Base-by-base conservation (phyloP, 2,888 invertebrate species). In the Trissolcus brochymenae region DNA sequence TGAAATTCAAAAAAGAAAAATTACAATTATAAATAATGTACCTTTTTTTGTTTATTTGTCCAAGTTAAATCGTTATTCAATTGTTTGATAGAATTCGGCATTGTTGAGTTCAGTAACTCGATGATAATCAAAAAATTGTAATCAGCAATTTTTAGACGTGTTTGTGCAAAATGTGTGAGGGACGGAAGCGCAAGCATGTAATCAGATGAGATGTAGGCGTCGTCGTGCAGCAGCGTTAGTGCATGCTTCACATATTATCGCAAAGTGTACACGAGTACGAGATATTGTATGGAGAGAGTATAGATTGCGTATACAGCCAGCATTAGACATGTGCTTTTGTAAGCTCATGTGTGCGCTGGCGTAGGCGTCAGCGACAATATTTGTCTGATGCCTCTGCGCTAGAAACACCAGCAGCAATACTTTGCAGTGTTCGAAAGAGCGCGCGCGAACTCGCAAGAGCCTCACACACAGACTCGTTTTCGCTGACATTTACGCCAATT, bases 281-380 rank as follows among this genome's bases (percentile, higher is more conserved):
- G 67, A 74, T 74, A 74, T 53, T 51, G 70, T 62, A 61, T 40
- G 41, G 61, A 59, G 75, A 60, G 72, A 64, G 68, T 72, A n/a
- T n/a, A 72, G 68, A 62, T 62, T 67, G 61, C 74, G 56, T 41
- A 41, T 64, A 67, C 50, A 65, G 68, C 46, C 60, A 67, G 56
- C 75, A 67, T 57, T 72, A 55, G 59, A 46, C 29, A 68, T 68
- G 76, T 76, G 68, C 70, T 73, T 76, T 79, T 76, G 50, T 61
- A 64, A 70, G 61, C 54, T 61, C 57, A 21, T 70, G 70, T 66
- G 62, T 76, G 76, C 54, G 75, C 7, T 65, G 62, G 81, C 81
- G 84, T 82, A 80, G 80, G 83, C 81, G 81, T 80, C 72, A 81
- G 79, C 81, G 80, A 80, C 81, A 80, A 82, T 83, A 84, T 77